Evolutionary conservation across 2,888 invertebrate species (phyloP).

Genomic region (Eristalis arbustorum): DNA sequence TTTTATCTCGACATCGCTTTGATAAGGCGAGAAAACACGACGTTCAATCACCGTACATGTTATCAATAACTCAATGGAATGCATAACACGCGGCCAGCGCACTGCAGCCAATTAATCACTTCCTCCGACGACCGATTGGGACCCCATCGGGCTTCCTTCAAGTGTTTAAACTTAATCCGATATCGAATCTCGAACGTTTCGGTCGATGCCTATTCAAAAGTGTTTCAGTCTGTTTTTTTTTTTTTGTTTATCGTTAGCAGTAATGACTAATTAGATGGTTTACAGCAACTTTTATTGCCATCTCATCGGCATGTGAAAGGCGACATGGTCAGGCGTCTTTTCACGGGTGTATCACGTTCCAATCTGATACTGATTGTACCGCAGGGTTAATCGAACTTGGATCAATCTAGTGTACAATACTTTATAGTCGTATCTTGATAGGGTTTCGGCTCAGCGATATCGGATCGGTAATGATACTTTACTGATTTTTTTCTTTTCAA

Average conservation of each 20-base stretch:
- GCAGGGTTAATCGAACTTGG: neutral
- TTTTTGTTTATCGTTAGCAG: slow-evolving; percentile 2
- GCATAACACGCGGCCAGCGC: slow-evolving; percentile 41
- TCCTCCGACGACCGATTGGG: slow-evolving; percentile 1
- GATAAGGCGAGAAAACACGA: slow-evolving; percentile 54
- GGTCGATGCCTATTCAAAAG: neutral
- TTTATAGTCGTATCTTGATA: slow-evolving; percentile 18
- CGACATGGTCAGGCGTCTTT: slow-evolving; percentile 1
- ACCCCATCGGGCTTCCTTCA: neutral
- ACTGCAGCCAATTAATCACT: slow-evolving; percentile 40
- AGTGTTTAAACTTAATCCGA: neutral
- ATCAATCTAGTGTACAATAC: slow-evolving; percentile 17
- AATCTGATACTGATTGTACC: neutral
- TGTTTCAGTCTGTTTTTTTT: neutral
- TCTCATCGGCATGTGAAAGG: neutral
- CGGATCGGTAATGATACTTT: neutral
- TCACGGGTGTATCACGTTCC: slow-evolving; percentile 41
- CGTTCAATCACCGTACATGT: slow-evolving; percentile 60
- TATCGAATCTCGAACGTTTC: neutral
- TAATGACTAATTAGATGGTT: slow-evolving; percentile 5
- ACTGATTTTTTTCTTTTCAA: neutral
- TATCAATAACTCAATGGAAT: slow-evolving; percentile 64
- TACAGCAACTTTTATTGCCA: slow-evolving; percentile 22
- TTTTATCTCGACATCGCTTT: slow-evolving; percentile 43
- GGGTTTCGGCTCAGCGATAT: neutral